Base-by-base conservation (phyloP, 2,113 vertebrate species). In the Nothoprocta pentlandii region DNA sequence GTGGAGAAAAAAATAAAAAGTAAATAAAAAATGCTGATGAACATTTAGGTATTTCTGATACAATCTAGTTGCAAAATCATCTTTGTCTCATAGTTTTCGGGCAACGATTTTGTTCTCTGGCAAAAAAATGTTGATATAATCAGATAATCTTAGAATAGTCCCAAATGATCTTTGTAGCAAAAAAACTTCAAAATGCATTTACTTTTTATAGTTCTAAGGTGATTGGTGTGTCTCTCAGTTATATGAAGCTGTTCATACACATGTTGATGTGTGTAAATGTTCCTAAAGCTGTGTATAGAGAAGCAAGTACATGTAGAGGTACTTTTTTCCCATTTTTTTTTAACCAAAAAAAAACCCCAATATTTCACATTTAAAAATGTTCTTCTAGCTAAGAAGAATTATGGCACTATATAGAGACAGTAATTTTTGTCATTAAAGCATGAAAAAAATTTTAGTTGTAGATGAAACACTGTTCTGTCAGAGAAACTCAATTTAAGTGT, bases 11-110 rank as follows among this genome's bases (percentile, higher is more conserved):
- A 30, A 67, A 30, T 62, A 22, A 32, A 46, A 87, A 51, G 21
- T n/a, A 68, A 71, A 64, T 0, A 0, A 39, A 23, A 44, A 42
- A 69, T 1, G 1, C 11, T 46, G 80, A 4, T 1, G 1, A 73
- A 47, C 12, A 66, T 36, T 71, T 82, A 9, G 36, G 2, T 51
- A 10, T 77, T 85, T 92, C 53, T 94, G 53, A 51, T 8, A 23
- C 53, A 92, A 90, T 84, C 26, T 20, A 36, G 51, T 26, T 7
- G 1, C n/a, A 51, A 70, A 70, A 49, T 16, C 30, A 51, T 11
- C 46, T 34, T 49, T 70, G 22, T 5, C 20, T 76, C 10, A 78
- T 68, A 0, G 42, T 94, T 91, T 94, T 67, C 23, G 42, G 30
- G 3, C 1, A 4, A 49, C 1, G 3, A 5, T 77, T 59, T 53